These are phyloP conservation scores for Spermophilus dauricus DNA, from an alignment of 2,113 vertebrate species.

Conservation along the genomic window DNA sequence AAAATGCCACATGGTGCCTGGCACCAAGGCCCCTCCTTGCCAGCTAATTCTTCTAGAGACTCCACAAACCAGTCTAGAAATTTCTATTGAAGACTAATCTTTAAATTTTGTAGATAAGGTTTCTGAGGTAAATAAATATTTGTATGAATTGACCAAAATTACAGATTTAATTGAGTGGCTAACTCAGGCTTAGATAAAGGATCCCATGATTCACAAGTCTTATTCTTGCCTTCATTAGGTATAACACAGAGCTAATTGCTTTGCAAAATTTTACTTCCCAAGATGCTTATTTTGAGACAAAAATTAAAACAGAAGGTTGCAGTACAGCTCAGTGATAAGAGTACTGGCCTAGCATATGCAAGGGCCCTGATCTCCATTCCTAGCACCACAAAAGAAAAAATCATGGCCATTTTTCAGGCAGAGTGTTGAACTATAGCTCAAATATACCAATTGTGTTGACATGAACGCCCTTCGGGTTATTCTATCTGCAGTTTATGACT, in stretches of 20 bases:
- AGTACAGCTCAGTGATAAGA: background rate
- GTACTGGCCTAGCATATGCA: background rate
- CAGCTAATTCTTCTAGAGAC: background rate
- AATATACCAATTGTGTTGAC: constrained; percentile 34
- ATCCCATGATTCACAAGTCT: background rate
- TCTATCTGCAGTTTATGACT: background rate
- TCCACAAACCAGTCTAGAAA: background rate
- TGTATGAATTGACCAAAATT: background rate
- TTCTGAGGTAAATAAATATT: background rate
- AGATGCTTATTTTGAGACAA: constrained; percentile 1
- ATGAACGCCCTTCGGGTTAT: constrained; percentile 30
- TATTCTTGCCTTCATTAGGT: background rate
- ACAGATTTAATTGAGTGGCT: background rate
- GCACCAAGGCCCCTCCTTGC: background rate
- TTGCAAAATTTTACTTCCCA: background rate
- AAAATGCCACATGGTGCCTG: background rate
- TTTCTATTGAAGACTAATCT: background rate
- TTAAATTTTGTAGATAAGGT: background rate
- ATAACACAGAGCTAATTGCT: background rate
- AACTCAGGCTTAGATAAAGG: background rate
- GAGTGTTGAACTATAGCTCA: background rate
- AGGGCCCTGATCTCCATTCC: background rate
- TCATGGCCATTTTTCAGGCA: background rate
- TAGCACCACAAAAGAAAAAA: background rate
- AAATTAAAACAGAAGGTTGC: background rate